phyloP scores from a whole-genome alignment of 1,140 invertebrate species.

The Bombus impatiens region DNA sequence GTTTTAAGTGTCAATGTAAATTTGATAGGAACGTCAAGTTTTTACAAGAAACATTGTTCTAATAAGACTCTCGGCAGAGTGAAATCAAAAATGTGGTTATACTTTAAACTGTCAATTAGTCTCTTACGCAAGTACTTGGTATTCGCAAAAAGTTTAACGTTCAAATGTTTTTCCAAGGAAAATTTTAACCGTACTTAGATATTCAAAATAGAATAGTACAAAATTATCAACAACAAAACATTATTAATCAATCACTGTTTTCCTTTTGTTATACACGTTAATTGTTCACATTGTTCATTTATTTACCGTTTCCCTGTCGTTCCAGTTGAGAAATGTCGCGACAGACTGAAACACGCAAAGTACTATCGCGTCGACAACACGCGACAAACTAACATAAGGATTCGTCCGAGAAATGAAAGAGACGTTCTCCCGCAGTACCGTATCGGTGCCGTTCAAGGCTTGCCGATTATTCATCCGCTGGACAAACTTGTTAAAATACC shows the following conservation, averaged over 20 bases:
- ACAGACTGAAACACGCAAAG: constrained; percentile 33
- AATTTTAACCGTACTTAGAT: not conserved
- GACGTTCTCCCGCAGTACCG: constrained; percentile 46
- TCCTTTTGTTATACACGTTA: not conserved
- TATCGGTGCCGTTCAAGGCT: constrained; percentile 59
- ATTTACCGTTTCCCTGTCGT: not conserved
- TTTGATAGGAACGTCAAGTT: no score
- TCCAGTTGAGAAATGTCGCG: not conserved
- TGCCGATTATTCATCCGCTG: constrained; percentile 51
- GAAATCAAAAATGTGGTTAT: not conserved
- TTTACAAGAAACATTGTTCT: not conserved
- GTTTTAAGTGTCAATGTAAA: no score
- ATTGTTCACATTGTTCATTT: not conserved
- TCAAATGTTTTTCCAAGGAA: not conserved
- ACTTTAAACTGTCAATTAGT: not conserved
- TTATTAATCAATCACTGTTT: not conserved
- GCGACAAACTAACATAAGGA: constrained; percentile 69
- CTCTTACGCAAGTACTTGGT: not conserved
- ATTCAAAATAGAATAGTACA: not conserved
- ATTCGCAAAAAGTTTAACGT: not conserved
- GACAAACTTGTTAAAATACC: constrained; percentile 53
- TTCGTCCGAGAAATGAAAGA: constrained; percentile 38
- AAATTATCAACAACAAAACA: not conserved
- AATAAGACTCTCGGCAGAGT: not conserved
- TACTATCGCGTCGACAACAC: constrained; percentile 55